phyloP scores from a whole-genome alignment of 2,113 vertebrate species.

The Ranitomeya imitator region DNA sequence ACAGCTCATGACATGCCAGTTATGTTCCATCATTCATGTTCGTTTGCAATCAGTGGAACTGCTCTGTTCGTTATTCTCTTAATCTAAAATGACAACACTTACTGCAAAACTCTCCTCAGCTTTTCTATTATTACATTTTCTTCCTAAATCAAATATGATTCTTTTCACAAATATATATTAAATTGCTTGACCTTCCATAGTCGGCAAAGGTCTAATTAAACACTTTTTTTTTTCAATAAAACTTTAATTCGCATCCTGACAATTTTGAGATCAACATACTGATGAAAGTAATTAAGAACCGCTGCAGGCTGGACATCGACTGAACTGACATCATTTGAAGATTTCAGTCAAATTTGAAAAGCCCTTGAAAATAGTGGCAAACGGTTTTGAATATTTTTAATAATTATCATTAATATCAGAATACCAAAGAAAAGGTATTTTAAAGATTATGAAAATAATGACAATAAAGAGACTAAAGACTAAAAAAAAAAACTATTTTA shows the following conservation, averaged over 20 bases:
- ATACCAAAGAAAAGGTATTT: neutral
- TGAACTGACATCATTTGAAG: neutral
- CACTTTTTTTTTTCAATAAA: constrained; percentile 49
- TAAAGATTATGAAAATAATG: neutral
- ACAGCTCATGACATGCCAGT: constrained; percentile 32
- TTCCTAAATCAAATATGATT: constrained; percentile 16
- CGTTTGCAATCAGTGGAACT: constrained; percentile 37
- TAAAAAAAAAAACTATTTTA: neutral
- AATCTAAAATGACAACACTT: constrained; percentile 21
- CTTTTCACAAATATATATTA: constrained; percentile 27
- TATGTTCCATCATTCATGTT: constrained; percentile 44
- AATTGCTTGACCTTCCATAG: constrained; percentile 47
- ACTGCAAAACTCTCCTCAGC: constrained; percentile 36
- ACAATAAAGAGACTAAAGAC: neutral
- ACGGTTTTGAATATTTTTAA: neutral
- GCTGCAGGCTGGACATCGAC: neutral
- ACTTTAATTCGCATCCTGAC: constrained; percentile 60
- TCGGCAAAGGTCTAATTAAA: constrained; percentile 55
- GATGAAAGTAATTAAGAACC: constrained; percentile 40
- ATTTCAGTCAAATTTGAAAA: neutral
- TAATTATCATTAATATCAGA: neutral
- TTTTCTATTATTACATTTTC: constrained; percentile 51
- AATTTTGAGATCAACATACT: constrained; percentile 50
- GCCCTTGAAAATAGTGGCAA: neutral
- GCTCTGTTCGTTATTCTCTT: constrained; percentile 45